Conservation (phyloP, 2,113 vertebrate genomes). For the Malaclemys terrapin region DNA sequence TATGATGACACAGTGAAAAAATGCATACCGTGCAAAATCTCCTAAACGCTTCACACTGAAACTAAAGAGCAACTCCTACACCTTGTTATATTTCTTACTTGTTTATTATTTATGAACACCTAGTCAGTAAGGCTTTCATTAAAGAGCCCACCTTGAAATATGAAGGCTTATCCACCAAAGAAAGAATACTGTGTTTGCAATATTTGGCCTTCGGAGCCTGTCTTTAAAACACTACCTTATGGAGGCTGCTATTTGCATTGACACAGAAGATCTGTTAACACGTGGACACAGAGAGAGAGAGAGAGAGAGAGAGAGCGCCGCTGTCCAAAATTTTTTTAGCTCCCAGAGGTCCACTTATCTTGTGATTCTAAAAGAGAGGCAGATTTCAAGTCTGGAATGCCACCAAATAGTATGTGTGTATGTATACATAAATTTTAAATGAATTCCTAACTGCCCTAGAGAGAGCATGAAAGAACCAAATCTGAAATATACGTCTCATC, state of each 20-base stretch:
- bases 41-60: fast-evolving
- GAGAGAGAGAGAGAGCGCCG: background rate
- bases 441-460: background rate
- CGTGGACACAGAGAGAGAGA: background rate
- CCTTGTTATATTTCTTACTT: background rate
- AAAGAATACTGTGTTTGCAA: background rate
- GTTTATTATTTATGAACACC: background rate
- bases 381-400: background rate
- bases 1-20: background rate
- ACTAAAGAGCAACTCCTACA: background rate
- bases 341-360: background rate
- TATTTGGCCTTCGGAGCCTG: background rate
- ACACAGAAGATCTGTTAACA: background rate
- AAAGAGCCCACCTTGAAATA: background rate
- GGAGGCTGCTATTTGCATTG: background rate
- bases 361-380: background rate
- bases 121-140: background rate
- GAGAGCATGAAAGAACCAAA: background rate
- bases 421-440: background rate
- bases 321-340: background rate
- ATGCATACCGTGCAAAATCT: background rate
- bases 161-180: background rate
- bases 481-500: background rate
- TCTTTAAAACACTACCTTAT: background rate
- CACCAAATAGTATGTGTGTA: background rate